Base-by-base conservation (phyloP, 2,888 invertebrate genomes). In the Drosophila parthenogenetica region DNA sequence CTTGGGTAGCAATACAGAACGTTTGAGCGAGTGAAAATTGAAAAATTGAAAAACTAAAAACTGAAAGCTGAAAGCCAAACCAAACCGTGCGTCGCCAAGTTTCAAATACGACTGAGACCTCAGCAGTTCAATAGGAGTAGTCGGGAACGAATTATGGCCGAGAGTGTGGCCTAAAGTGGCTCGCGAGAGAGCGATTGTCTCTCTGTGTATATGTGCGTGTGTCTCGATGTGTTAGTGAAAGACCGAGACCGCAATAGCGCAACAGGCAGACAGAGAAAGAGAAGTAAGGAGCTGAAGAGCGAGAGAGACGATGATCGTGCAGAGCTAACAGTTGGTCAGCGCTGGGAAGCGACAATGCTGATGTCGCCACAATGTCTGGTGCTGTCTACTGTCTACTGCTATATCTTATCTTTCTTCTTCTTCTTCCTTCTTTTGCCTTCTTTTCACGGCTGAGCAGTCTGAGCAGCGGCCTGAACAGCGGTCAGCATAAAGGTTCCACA, bases 341-440 rank as follows among this genome's bases (percentile, higher is more conserved):
- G 68, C 55, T 66, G 83, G 67, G 61, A 60, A 73, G 70, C 73
- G 80, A 79, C 80, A 76, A 65, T 65, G 76, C 55, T 75, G 79
- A 73, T 91, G 90, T 91, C 90, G 90, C 90, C 90, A 90, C 89
- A 81, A 83, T 91, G 90, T 90, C 90, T 91, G 83, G 90, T 82
- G 76, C 77, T 85, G 91, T 82, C 86, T 90, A 53, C 90, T 85
- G 91, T 82, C 83, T 90, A 53, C 90, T 79, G 85, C 81, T 90
- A 89, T 90, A 90, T 90, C 91, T 90, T 90, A 91, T 90, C 90
- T 90, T 85, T 84, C 67, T 67, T 61, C 67, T 49, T 35, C 16
- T 17, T 32, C 7, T 49, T 17, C 3, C 13, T 49, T 32, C 48
- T 16, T 35, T 35, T 62, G 51, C 67, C 65, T 70, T 62, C 64